Conservation (phyloP, 2,888 invertebrate species). For the Chelonus formosanus region DNA sequence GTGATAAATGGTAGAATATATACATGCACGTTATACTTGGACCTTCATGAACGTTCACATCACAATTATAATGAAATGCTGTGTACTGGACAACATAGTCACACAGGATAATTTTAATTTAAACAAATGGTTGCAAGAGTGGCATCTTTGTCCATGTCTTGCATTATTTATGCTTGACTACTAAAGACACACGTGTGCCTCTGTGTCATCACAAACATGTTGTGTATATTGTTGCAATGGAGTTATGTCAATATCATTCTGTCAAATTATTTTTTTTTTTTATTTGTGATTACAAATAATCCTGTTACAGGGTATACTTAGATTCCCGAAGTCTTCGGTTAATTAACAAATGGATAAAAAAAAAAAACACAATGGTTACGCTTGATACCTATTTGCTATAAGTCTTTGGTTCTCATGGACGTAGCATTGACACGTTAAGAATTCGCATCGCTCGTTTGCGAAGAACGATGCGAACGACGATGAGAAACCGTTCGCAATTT, state of each 20-base stretch:
- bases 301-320: no score
- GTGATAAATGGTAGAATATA: no score
- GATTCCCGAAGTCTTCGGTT: no score
- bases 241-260: conserved; percentile 40
- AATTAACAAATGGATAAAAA: conserved; percentile 14
- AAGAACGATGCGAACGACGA: conserved; percentile 36
- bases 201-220: conserved; percentile 59
- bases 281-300: background rate
- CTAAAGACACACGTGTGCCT: conserved; percentile 62
- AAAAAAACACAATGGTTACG: background rate
- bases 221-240: conserved; percentile 48
- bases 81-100: conserved; percentile 42
- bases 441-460: conserved; percentile 41
- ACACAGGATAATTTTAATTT: conserved; percentile 63
- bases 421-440: conserved; percentile 42
- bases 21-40: no score
- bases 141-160: conserved; percentile 65
- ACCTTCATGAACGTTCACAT: conserved; percentile 10
- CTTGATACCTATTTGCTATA: no score
- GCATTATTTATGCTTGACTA: conserved; percentile 64
- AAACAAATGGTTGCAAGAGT: conserved; percentile 64
- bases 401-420: conserved; percentile 21
- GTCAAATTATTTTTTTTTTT: background rate
- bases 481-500: conserved; percentile 50
- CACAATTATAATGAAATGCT: conserved; percentile 33